phyloP scores from a whole-genome alignment of 2,888 invertebrate genomes.

The Caenorhabditis sinica region DNA sequence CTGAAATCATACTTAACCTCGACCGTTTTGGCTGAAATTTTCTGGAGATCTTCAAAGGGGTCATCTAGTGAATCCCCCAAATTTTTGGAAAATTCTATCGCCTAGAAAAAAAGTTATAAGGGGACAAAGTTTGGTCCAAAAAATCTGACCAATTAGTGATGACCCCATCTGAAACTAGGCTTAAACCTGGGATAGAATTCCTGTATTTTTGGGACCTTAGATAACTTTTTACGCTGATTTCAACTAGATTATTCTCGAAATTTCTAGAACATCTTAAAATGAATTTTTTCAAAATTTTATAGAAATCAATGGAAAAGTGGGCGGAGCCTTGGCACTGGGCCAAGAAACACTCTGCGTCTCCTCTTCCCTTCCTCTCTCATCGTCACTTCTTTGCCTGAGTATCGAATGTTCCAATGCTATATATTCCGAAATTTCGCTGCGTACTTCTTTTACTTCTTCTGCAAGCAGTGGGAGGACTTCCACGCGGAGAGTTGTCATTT shows the following conservation, averaged over 20 bases:
- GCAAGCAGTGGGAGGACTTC: neutral
- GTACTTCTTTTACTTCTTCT: slow-evolving; percentile 25
- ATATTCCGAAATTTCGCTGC: slow-evolving; percentile 44
- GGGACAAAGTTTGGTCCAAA: slow-evolving; percentile 8
- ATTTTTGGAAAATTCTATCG: neutral
- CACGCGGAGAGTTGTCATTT: slow-evolving; percentile 35
- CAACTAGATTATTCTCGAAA: neutral
- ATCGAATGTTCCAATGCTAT: slow-evolving; percentile 44
- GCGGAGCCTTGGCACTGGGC: slow-evolving; percentile 57
- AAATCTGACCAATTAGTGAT: slow-evolving; percentile 12
- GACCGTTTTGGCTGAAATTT: slow-evolving; percentile 24
- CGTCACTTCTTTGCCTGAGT: slow-evolving; percentile 38
- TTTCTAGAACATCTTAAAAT: neutral
- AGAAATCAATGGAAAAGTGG: slow-evolving; percentile 34
- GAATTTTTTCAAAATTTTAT: neutral
- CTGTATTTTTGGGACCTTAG: neutral
- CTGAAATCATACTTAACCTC: slow-evolving; percentile 1
- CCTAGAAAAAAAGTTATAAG: neutral
- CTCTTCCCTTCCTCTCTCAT: slow-evolving; percentile 20
- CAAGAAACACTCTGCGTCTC: slow-evolving; percentile 35
- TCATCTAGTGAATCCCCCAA: neutral
- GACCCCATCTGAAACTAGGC: slow-evolving; percentile 7
- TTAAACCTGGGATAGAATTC: slow-evolving; percentile 33
- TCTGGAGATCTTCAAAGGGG: neutral
- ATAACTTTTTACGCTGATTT: neutral